Conservation (phyloP, 1,140 invertebrate genomes). For the Euglossa dilemma region DNA sequence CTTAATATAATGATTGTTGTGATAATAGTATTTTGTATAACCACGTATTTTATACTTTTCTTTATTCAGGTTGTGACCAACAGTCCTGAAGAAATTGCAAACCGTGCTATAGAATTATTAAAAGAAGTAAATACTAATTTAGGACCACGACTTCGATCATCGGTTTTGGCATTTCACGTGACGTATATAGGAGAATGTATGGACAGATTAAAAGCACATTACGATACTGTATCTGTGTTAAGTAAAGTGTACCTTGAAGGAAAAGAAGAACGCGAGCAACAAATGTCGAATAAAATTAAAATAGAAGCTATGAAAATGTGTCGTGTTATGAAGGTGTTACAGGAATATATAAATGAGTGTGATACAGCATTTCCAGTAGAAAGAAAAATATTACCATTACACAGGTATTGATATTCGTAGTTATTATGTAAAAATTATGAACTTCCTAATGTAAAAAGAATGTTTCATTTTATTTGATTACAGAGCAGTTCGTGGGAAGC, state of each 20-base stretch:
- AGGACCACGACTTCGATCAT: conserved; percentile 91
- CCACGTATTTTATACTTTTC: background rate
- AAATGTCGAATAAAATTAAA: conserved; percentile 79
- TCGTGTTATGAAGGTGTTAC: conserved; percentile 95
- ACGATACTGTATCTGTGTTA: conserved; percentile 87
- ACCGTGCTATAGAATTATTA: conserved; percentile 94
- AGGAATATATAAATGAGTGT: conserved; percentile 98
- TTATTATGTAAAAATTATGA: background rate
- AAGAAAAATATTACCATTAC: conserved; percentile 93
- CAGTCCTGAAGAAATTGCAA: conserved; percentile 95
- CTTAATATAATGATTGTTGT: conserved; percentile 1
- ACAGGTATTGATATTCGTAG: conserved; percentile 84
- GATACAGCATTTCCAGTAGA: conserved; percentile 96
- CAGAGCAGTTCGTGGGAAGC: conserved; percentile 94
- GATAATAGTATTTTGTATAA: background rate
- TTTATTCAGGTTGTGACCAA: conserved; percentile 90
- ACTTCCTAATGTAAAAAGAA: background rate
- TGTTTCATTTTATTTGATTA: conserved; percentile 68
- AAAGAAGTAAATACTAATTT: conserved; percentile 97
- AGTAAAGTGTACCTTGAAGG: conserved; percentile 83
- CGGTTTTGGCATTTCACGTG: conserved; percentile 91
- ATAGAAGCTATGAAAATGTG: conserved; percentile 95
- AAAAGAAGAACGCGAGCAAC: conserved; percentile 79
- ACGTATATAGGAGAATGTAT: conserved; percentile 95
- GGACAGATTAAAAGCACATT: conserved; percentile 93